Evolutionary conservation across 2,113 vertebrate species (phyloP), one percentile per base, ranked within the genome.

Genomic region (Elaphurus davidianus): DNA sequence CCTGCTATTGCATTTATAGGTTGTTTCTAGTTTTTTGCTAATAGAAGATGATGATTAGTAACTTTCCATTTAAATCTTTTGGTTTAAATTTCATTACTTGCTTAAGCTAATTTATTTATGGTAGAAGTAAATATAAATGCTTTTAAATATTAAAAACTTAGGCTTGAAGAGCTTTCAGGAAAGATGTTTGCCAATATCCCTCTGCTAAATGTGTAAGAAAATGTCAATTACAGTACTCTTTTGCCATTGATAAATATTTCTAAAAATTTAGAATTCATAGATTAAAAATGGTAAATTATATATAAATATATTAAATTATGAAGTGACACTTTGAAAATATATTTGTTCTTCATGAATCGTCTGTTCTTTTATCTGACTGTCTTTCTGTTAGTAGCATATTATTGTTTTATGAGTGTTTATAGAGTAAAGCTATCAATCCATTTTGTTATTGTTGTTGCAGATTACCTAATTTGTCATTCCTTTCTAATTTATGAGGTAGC

Each of bases 81-180:
- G 23, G 85, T 95, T 97, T 25, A 83, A 33, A 45, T 94, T 95
- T 92, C 19, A 47, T 81, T 96, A 93, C 93, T 91, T 97, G 28
- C 71, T 93, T 52, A 79, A 87, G 62, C 15, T 94, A 71, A 94
- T 21, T 87, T 91, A 12, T 28, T 87, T 90, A 47, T 89, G 60
- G 47, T 52, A 86, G 47, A 96, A 91, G 64, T 91, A 74, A 79
- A 3, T 82, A 30, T 55, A 52, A 67, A 88, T 95, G 4, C 55
- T 92, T 95, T 95, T 54, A 95, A 93, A 90, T 90, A 71, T 43
- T 97, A 59, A 97, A 95, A 95, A 81, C 28, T 87, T 96, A 78
- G 89, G 36, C 81, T 82, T 45, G 55, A 87, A 55, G 71, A 78
- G 40, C 54, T 79, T 95, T 94, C n/a, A 86, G 60, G 86, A 95